phyloP scores from a whole-genome alignment of 2,797 vertebrate genomes.

The Echeneis naucrates region DNA sequence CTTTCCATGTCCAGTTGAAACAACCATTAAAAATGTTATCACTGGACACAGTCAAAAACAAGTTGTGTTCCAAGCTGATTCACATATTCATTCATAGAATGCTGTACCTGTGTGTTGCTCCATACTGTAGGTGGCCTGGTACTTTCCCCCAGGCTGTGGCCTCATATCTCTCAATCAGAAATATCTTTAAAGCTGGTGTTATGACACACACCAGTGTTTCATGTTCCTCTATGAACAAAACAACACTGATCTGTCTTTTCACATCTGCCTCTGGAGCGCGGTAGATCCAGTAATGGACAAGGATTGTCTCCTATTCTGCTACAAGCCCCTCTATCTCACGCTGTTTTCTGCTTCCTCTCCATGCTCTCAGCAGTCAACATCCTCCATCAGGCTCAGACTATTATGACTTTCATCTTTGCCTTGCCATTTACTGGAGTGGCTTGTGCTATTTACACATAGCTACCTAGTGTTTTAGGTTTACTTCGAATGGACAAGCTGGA shows the following conservation, averaged over 20 bases:
- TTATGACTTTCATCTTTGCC: slow-evolving; percentile 87
- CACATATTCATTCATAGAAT: slow-evolving; percentile 21
- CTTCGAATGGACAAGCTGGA: slow-evolving; percentile 50
- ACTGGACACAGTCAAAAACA: background rate
- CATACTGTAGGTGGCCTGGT: slow-evolving; percentile 10
- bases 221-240: slow-evolving; percentile 62
- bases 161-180: slow-evolving; percentile 69
- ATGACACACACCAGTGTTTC: slow-evolving; percentile 71
- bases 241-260: slow-evolving; percentile 57
- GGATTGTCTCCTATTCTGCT: slow-evolving; percentile 33
- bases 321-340: slow-evolving; percentile 39
- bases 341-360: slow-evolving; percentile 73
- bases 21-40: background rate
- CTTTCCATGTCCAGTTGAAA: background rate
- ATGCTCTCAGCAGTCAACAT: slow-evolving; percentile 79
- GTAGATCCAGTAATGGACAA: slow-evolving; percentile 70
- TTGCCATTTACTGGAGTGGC: slow-evolving; percentile 79
- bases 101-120: slow-evolving; percentile 12
- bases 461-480: slow-evolving; percentile 70
- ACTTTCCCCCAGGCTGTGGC: slow-evolving; percentile 43
- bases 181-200: slow-evolving; percentile 89
- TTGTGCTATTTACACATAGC: slow-evolving; percentile 73
- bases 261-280: slow-evolving; percentile 45
- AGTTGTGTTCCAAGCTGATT: background rate
- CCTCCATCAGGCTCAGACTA: slow-evolving; percentile 80